A percentile compares a stretch with the other conserved stretches of the same genome.
Evolutionary conservation across 2,888 invertebrate genomes (phyloP).

Genomic region (Mongoloraphidia duomilia): DNA sequence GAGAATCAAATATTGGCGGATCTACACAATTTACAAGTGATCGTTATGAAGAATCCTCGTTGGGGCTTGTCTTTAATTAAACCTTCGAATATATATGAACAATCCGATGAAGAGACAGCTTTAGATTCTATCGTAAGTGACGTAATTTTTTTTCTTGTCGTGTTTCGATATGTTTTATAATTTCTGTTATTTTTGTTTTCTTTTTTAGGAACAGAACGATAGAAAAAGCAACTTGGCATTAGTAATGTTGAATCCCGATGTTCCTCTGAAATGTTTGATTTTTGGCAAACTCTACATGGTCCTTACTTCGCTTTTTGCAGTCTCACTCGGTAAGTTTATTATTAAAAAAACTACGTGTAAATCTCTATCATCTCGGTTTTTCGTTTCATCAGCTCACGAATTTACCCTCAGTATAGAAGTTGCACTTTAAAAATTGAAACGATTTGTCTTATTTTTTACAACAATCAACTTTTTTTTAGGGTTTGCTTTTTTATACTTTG

Average conservation of each 20-base stretch:
- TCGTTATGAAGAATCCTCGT: conserved; percentile 53
- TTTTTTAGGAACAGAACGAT: conserved; percentile 33
- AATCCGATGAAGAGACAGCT: conserved; percentile 16
- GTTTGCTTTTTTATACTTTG: conserved; percentile 26
- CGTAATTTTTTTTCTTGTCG: not conserved
- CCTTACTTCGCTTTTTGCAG: conserved; percentile 30
- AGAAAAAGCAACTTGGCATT: conserved; percentile 40
- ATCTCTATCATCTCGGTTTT: no score
- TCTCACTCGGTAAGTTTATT: conserved; percentile 29
- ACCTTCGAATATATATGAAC: no score
- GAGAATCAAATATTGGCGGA: conserved; percentile 34
- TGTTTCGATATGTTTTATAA: not conserved
- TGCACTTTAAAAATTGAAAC: not conserved
- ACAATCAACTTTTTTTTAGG: conserved; percentile 1
- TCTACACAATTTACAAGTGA: conserved; percentile 49
- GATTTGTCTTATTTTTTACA: not conserved
- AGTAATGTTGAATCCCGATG: conserved; percentile 39
- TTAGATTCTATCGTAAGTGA: conserved; percentile 29
- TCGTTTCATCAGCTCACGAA: no score
- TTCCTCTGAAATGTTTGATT: conserved; percentile 46
- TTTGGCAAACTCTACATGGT: conserved; percentile 41
- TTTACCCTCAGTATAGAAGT: no score
- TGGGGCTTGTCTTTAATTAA: conserved; percentile 36
- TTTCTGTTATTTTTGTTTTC: conserved; percentile 8
- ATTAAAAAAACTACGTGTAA: no score